Evolutionary conservation across 2,113 vertebrate genomes (phyloP), one percentile per base, ranked within the genome.

Genomic region (Australoheros scitulus): DNA sequence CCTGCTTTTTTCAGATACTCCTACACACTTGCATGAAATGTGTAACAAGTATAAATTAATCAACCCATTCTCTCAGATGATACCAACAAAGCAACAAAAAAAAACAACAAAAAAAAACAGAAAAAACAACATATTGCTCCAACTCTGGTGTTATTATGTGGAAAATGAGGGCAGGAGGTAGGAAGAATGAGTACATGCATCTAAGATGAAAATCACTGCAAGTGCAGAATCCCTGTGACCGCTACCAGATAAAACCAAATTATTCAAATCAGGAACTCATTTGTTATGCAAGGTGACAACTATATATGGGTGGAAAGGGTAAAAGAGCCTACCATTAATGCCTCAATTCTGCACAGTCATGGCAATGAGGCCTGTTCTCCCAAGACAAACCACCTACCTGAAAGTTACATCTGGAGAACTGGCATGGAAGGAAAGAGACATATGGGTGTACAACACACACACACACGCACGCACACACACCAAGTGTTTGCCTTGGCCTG

Each of bases 191-290:
- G 61, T 34, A 32, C 29, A 58, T 34, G n/a, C 32, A 43, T 15
- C 57, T 60, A 22, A 3, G 10, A 84, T 18, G 8, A 76, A 79
- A 82, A 87, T 68, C 84, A 26, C 74, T 14, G 43, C 17, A 2
- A 11, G 43, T 68, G 57, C 78, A 90, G 13, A 76, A 64, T 89
- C 20, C 15, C 52, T 70, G 41, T 43, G 17, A 20, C 65, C 15
- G 18, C 76, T 81, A 20, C 32, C 11, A 70, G 56, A 80, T 38
- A 63, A 85, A 93, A 59, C 59, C 59, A 59, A 86, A 84, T 91
- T 89, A 92, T 89, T 89, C 38, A 90, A 91, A 93, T 88, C 61
- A 63, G 4, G 24, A 50, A 22, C 13, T 87, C 61, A 72, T 90
- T 84, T 64, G 59, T 87, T 87, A 88, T 81, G 90, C 72, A 77